phyloP scores from a whole-genome alignment of 2,113 vertebrate genomes.

The Sprattus sprattus region DNA sequence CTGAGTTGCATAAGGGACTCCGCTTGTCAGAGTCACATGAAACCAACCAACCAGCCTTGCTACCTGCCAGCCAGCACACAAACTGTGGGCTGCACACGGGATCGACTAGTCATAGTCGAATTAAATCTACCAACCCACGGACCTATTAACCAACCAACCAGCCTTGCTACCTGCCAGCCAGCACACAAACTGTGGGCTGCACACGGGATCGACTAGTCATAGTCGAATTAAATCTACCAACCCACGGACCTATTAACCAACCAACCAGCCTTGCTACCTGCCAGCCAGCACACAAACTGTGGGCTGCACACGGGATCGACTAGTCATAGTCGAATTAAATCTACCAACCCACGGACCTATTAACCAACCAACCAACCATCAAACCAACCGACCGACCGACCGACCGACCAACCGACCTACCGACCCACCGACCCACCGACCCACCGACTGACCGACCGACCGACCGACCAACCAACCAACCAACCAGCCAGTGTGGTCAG shows the following conservation, averaged over 20 bases:
- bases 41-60: not conserved
- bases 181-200: too few relatives aligned
- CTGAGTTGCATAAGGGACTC: not conserved
- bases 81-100: too few relatives aligned
- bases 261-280: not conserved
- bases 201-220: too few relatives aligned
- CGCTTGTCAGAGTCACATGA: not conserved
- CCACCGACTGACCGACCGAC: too few relatives aligned
- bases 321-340: not conserved
- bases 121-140: not conserved
- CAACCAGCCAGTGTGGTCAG: not conserved
- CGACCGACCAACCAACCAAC: not conserved
- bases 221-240: not conserved
- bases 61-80: too few relatives aligned
- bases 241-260: not conserved
- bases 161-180: not conserved
- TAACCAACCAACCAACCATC: not conserved
- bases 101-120: not conserved
- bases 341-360: not conserved
- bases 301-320: too few relatives aligned
- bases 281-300: too few relatives aligned
- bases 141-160: not conserved
- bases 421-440: too few relatives aligned
- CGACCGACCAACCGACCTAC: too few relatives aligned
- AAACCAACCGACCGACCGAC: too few relatives aligned